These are phyloP conservation scores for Lasioglossum oenotherae DNA, from an alignment of 2,888 invertebrate genomes.

Conservation along the genomic window DNA sequence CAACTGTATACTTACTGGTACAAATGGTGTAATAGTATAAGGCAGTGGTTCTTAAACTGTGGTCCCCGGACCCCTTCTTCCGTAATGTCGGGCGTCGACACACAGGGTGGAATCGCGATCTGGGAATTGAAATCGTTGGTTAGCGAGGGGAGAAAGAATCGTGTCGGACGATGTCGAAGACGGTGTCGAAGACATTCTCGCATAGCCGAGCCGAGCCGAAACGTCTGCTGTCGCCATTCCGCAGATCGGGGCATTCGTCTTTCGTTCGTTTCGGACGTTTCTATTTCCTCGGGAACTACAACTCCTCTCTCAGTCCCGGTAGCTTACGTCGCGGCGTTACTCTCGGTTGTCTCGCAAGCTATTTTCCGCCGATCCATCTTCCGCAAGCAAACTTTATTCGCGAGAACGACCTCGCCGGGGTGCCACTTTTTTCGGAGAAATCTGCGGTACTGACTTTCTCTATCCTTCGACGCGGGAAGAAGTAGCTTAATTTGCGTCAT, in stretches of 20 bases:
- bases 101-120: constrained; percentile 35
- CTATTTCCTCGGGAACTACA: constrained; percentile 41
- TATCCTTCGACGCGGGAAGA: background rate
- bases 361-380: background rate
- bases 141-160: constrained; percentile 45
- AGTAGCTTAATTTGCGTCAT: too few species aligned
- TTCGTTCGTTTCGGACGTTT: constrained; percentile 34
- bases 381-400: background rate
- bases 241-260: constrained; percentile 44
- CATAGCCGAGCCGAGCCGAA: background rate
- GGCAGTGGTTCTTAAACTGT: too few species aligned
- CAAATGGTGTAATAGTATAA: too few species aligned
- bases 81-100: constrained; percentile 19
- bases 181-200: constrained; percentile 6
- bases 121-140: constrained; percentile 54
- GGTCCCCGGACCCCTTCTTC: too few species aligned
- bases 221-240: constrained; percentile 24
- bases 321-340: background rate
- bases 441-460: background rate
- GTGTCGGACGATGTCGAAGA: constrained; percentile 13
- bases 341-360: background rate
- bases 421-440: background rate
- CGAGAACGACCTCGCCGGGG: background rate
- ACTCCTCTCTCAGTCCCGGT: background rate
- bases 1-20: too few species aligned